Conservation (phyloP, 2,113 vertebrate species). For the Aramus guarauna region DNA sequence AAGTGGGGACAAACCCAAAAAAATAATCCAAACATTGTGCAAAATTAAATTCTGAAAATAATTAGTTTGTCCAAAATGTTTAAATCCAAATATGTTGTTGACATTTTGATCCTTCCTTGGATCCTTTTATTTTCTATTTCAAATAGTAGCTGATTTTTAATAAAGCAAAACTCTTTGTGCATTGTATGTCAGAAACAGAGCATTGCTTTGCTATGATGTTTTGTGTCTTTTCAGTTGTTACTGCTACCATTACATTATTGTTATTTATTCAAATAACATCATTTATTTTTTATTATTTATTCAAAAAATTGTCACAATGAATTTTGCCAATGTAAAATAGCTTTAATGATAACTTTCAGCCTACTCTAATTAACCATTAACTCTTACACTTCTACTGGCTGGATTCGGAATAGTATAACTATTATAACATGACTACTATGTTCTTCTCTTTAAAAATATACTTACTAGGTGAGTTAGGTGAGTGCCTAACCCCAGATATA, state of each 20-base stretch:
- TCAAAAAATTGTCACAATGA: background rate
- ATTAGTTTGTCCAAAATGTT: background rate
- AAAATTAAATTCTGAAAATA: slow-evolving; percentile 14
- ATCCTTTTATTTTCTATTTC: background rate
- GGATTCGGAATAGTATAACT: background rate
- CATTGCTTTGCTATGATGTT: background rate
- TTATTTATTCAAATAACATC: background rate
- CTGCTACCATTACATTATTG: background rate
- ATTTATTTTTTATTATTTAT: background rate
- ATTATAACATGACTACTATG: background rate
- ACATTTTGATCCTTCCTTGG: background rate
- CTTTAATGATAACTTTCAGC: background rate
- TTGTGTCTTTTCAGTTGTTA: background rate
- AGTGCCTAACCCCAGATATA: background rate
- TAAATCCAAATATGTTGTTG: background rate
- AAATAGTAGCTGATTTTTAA: background rate
- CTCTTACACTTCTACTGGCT: background rate
- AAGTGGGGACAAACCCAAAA: slow-evolving; percentile 13
- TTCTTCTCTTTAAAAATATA: background rate
- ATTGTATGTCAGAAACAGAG: background rate
- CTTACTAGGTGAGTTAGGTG: background rate
- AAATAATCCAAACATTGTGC: background rate
- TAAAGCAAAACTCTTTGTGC: background rate
- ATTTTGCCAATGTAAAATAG: background rate
- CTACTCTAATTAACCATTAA: background rate